These are phyloP conservation scores for Suricata suricatta DNA, from an alignment of 2,113 vertebrate species.

Conservation along the genomic window DNA sequence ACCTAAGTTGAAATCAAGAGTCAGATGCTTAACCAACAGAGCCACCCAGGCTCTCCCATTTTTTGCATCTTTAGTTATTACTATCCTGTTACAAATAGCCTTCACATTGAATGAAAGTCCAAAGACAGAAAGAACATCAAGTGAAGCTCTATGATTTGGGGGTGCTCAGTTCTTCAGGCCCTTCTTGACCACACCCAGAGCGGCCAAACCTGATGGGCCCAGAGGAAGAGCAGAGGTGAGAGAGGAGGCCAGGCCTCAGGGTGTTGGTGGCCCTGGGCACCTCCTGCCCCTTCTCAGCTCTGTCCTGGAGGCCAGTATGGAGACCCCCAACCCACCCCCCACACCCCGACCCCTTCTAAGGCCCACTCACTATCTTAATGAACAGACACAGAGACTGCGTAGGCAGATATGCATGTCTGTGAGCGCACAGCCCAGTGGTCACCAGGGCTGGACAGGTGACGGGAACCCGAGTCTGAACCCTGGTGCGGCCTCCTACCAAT, in stretches of 20 bases:
- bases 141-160: background rate
- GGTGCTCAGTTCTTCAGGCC: background rate
- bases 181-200: background rate
- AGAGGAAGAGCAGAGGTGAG: background rate
- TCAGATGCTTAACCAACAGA: too few relatives aligned
- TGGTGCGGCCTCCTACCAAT: background rate
- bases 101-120: background rate
- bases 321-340: background rate
- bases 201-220: background rate
- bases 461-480: background rate
- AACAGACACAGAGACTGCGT: background rate
- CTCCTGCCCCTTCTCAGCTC: background rate
- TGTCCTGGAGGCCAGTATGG: background rate
- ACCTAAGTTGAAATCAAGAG: too few relatives aligned
- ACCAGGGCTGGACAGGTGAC: rapidly evolving
- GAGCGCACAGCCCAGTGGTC: background rate
- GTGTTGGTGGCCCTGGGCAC: background rate
- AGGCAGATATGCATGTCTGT: background rate
- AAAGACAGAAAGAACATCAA: background rate
- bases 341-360: background rate
- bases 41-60: background rate
- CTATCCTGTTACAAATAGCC: background rate
- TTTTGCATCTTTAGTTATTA: background rate
- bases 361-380: background rate
- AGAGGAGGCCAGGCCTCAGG: background rate